Percentiles rank a stretch among this genome's conserved stretches.
Conservation (phyloP, 2,888 invertebrate species). For the Ennomos erosarius region DNA sequence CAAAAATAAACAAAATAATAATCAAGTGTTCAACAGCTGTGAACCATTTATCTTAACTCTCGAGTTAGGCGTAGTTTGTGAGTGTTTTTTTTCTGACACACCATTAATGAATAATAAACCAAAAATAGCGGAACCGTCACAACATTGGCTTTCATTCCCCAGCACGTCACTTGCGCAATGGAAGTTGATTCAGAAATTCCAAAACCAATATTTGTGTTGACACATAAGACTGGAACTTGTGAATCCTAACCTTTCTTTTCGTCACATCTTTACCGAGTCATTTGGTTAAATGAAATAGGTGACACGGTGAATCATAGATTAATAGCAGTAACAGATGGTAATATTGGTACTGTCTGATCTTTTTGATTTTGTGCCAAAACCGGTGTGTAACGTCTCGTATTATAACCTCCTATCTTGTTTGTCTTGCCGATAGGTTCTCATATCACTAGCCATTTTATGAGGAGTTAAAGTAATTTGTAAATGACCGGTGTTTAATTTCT, state of each 20-base stretch:
- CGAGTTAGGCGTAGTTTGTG: conserved; percentile 8
- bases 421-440: conserved; percentile 24
- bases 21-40: conserved; percentile 13
- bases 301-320: conserved; percentile 14
- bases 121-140: conserved; percentile 28
- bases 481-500: conserved; percentile 24
- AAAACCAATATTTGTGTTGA: conserved; percentile 17
- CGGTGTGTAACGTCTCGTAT: conserved; percentile 32
- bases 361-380: conserved; percentile 43
- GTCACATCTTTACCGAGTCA: conserved; percentile 4
- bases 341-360: conserved; percentile 20
- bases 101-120: conserved; percentile 5
- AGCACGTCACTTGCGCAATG: conserved; percentile 14
- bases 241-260: conserved; percentile 7
- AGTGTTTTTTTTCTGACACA: conserved; percentile 5
- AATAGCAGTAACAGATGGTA: background rate
- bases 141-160: conserved; percentile 14
- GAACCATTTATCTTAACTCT: conserved; percentile 4
- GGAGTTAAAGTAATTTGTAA: conserved; percentile 23
- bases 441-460: conserved; percentile 20
- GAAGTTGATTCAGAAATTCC: conserved; percentile 26
- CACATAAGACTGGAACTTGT: conserved; percentile 15
- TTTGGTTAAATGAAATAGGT: conserved; percentile 4
- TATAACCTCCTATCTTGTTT: conserved; percentile 18
- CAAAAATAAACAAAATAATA: background rate